Evolutionary conservation across 2,797 vertebrate species (phyloP).

Genomic region (Rhinichthys osculus): DNA sequence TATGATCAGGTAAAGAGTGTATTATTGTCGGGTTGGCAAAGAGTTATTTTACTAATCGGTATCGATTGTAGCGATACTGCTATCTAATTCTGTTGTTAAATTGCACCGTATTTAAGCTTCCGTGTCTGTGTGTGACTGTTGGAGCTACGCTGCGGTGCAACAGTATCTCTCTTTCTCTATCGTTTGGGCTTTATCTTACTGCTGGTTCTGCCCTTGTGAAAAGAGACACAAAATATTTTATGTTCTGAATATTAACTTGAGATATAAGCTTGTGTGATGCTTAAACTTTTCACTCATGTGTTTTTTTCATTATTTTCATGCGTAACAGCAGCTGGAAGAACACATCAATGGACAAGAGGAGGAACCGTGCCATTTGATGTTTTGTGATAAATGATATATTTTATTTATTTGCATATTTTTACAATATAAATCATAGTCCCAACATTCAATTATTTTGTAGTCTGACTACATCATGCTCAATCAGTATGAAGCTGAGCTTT

Average conservation of each 20-base stretch:
- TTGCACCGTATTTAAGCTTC: conserved; percentile 39
- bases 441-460: not conserved
- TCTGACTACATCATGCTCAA: too few species aligned
- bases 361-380: not conserved
- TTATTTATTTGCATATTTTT: not conserved
- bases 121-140: conserved; percentile 34
- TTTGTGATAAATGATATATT: not conserved
- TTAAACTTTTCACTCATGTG: not conserved
- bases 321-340: not conserved
- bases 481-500: not conserved
- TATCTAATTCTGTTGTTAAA: not conserved
- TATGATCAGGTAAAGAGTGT: not conserved
- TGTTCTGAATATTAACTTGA: not conserved
- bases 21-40: not conserved
- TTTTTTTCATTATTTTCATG: not conserved
- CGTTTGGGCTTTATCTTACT: conserved; percentile 31
- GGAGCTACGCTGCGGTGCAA: conserved; percentile 48
- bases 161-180: conserved; percentile 18
- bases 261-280: not conserved
- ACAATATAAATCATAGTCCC: not conserved
- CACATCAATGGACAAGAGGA: not conserved
- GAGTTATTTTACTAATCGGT: not conserved
- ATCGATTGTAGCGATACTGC: not conserved
- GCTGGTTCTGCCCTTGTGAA: conserved; percentile 6
- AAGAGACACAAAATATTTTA: conserved; percentile 8